These are phyloP conservation scores for Heliconius aoede DNA, from an alignment of 2,888 invertebrate genomes.

Conservation along the genomic window DNA sequence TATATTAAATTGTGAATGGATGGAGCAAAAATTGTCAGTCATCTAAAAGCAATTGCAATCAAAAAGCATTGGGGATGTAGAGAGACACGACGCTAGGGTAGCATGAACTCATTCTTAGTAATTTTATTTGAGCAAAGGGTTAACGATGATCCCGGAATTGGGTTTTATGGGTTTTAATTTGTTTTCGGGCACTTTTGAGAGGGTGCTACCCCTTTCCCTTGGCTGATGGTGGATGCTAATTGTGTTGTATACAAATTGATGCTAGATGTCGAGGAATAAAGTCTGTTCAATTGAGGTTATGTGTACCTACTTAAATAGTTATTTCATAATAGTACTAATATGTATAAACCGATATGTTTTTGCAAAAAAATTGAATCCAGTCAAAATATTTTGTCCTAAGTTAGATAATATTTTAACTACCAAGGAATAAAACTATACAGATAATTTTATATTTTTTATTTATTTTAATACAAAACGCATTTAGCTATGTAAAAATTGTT, in stretches of 20 bases:
- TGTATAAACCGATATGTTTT: too few relatives aligned
- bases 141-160: constrained; percentile 70
- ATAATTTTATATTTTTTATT: too few relatives aligned
- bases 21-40: constrained; percentile 37
- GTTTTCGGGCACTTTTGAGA: constrained; percentile 61
- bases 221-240: constrained; percentile 22
- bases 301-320: neutral
- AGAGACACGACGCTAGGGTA: constrained; percentile 49
- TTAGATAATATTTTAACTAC: too few relatives aligned
- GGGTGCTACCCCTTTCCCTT: constrained; percentile 40
- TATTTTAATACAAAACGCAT: too few relatives aligned
- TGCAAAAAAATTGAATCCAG: too few relatives aligned
- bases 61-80: constrained; percentile 55
- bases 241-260: constrained; percentile 12
- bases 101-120: constrained; percentile 67
- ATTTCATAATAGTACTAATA: too few relatives aligned
- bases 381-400: too few relatives aligned
- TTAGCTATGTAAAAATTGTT: too few relatives aligned
- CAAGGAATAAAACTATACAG: too few relatives aligned
- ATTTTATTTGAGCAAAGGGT: constrained; percentile 74
- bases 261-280: neutral
- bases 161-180: constrained; percentile 81
- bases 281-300: neutral
- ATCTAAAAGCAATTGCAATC: constrained; percentile 60
- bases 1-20: neutral